phyloP scores from a whole-genome alignment of 2,113 vertebrate genomes.

The Otis tarda region DNA sequence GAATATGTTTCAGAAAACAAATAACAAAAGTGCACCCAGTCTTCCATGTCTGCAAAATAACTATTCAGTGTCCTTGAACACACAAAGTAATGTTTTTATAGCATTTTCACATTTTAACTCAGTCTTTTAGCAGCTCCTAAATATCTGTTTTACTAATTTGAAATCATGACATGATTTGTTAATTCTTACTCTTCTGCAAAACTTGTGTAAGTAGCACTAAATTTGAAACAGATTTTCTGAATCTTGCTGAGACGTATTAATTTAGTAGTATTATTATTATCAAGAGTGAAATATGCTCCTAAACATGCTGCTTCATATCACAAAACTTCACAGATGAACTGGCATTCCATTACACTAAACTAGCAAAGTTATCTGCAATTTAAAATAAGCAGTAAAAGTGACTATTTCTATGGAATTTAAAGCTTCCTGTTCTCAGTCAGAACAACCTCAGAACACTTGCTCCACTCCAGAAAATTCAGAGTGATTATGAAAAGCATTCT shows the following conservation, averaged over 20 bases:
- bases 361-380: conserved; percentile 40
- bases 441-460: neutral
- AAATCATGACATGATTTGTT: conserved; percentile 65
- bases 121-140: conserved; percentile 68
- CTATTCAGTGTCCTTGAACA: neutral
- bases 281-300: conserved; percentile 72
- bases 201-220: conserved; percentile 64
- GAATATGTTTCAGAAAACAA: neutral
- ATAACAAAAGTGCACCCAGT: neutral
- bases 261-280: conserved; percentile 71
- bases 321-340: conserved; percentile 63
- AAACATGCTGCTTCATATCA: conserved; percentile 57
- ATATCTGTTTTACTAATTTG: conserved; percentile 69
- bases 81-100: conserved; percentile 30
- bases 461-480: neutral
- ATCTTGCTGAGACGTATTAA: conserved; percentile 65
- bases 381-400: conserved; percentile 43
- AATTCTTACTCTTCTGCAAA: conserved; percentile 70
- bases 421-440: neutral
- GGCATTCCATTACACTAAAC: conserved; percentile 38
- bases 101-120: conserved; percentile 55
- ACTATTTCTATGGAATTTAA: conserved; percentile 33
- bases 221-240: conserved; percentile 73
- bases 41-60: conserved; percentile 30
- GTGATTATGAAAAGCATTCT: neutral